These are phyloP conservation scores for Scleropages formosus DNA, from an alignment of 2,797 vertebrate species.

Conservation along the genomic window DNA sequence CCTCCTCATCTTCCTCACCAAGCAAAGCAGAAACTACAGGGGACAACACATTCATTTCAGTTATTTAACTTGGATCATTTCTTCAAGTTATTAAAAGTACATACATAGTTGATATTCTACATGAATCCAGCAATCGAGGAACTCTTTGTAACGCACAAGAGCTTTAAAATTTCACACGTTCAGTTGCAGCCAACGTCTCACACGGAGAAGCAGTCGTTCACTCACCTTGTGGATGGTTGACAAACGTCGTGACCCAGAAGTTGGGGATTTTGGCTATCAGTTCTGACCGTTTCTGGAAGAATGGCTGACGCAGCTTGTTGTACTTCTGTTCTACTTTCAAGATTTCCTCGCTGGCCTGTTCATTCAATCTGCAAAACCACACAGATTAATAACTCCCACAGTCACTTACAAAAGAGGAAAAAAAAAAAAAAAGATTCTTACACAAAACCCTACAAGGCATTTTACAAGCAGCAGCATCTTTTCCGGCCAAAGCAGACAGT, in stretches of 20 bases:
- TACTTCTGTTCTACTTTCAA: slow-evolving; percentile 99
- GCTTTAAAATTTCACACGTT: too few species aligned
- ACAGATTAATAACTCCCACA: background rate
- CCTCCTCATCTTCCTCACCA: slow-evolving; percentile 96
- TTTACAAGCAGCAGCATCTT: background rate
- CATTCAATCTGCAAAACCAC: slow-evolving; percentile 82
- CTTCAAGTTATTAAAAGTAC: background rate
- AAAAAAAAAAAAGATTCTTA: too few species aligned
- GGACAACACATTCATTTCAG: too few species aligned
- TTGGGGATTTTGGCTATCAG: slow-evolving; percentile 99
- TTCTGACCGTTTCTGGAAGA: slow-evolving; percentile 99
- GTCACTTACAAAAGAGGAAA: background rate
- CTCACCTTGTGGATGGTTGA: slow-evolving; percentile 98
- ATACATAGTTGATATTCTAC: background rate
- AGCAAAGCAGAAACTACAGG: slow-evolving; percentile 90
- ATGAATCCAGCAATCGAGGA: background rate
- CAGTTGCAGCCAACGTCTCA: too few species aligned
- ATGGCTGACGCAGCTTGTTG: slow-evolving; percentile 98
- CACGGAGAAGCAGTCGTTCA: background rate
- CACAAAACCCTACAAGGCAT: background rate
- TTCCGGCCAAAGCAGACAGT: background rate
- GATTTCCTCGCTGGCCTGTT: slow-evolving; percentile 99
- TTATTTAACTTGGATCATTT: background rate
- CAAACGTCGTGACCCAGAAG: slow-evolving; percentile 99
- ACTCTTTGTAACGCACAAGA: too few species aligned